phyloP scores from a whole-genome alignment of 2,797 vertebrate genomes.

The Anniella stebbinsi region DNA sequence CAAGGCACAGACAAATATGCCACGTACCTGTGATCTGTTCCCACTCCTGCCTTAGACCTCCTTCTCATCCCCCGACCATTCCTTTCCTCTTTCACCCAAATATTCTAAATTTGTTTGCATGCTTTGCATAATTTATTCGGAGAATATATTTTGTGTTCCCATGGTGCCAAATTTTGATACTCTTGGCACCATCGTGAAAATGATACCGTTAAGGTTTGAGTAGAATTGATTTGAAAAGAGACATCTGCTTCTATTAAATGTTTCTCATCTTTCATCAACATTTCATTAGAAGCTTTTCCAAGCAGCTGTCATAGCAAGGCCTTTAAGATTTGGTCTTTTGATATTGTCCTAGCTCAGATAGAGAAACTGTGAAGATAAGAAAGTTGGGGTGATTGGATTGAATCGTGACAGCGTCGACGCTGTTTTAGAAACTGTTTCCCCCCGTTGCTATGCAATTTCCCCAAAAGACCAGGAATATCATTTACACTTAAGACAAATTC shows the following conservation, averaged over 20 bases:
- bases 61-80: neutral
- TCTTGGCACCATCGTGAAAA: conserved; percentile 33
- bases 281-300: conserved; percentile 39
- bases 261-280: conserved; percentile 44
- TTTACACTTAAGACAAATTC: conserved; percentile 45
- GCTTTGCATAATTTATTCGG: conserved; percentile 19
- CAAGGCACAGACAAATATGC: neutral
- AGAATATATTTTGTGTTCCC: conserved; percentile 1
- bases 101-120: conserved; percentile 27
- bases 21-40: neutral
- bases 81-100: neutral
- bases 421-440: conserved; percentile 32
- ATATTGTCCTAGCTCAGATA: neutral
- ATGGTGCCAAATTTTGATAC: conserved; percentile 23
- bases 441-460: conserved; percentile 39
- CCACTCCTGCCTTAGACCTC: neutral
- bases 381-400: conserved; percentile 11
- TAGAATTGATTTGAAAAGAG: conserved; percentile 14
- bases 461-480: conserved; percentile 8
- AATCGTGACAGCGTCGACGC: conserved; percentile 27
- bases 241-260: conserved; percentile 23
- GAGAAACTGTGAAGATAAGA: conserved; percentile 24
- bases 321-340: conserved; percentile 29
- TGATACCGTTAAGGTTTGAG: conserved; percentile 24
- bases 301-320: neutral